Percentiles rank a stretch among this genome's conserved stretches.
phyloP scores from a whole-genome alignment of 2,797 vertebrate species.

The Synanceia verrucosa region DNA sequence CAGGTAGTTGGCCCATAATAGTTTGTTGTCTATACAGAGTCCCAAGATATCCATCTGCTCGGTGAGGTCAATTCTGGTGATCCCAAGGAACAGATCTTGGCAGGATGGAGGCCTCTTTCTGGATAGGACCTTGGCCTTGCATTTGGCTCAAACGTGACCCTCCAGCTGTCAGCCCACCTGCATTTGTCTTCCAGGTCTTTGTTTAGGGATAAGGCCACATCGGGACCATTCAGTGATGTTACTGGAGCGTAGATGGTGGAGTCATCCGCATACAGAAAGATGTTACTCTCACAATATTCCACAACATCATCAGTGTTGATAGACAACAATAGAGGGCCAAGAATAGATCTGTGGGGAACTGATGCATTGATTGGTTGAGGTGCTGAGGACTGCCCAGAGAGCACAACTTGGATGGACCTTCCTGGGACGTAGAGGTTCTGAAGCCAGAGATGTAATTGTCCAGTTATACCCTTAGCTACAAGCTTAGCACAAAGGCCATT shows the following conservation, averaged over 20 bases:
- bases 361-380: not conserved
- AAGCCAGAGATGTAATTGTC: not conserved
- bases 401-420: not conserved
- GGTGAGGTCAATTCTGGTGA: not conserved
- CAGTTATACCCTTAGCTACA: too few relatives aligned
- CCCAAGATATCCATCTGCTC: not conserved
- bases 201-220: not conserved
- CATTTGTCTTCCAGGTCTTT: not conserved
- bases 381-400: not conserved
- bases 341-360: not conserved
- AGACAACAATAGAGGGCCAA: too few relatives aligned
- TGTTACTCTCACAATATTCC: not conserved
- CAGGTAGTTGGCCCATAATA: not conserved
- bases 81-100: not conserved
- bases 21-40: not conserved
- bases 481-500: too few relatives aligned
- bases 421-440: not conserved
- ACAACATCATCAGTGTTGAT: not conserved
- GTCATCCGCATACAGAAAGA: not conserved
- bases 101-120: not conserved
- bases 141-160: not conserved
- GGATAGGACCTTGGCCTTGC: not conserved
- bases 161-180: not conserved
- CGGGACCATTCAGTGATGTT: not conserved
- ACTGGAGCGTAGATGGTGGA: not conserved